These are phyloP conservation scores for Epsilonema sp. DNA, from an alignment of 2,888 invertebrate species.

Conservation along the genomic window DNA sequence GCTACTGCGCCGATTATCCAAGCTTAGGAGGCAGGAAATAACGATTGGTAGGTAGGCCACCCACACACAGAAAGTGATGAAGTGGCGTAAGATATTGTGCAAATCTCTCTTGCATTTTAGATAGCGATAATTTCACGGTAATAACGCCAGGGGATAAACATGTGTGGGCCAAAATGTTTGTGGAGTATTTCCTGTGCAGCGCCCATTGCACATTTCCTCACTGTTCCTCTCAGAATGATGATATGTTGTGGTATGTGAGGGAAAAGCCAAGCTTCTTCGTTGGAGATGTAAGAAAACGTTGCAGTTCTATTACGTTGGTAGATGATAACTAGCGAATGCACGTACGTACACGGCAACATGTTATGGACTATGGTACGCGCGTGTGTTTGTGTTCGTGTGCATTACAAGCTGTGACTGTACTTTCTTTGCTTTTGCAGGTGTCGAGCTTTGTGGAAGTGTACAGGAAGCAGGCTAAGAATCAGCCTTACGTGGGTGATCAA, in stretches of 20 bases:
- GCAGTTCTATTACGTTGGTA: no score
- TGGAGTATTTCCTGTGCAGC: conserved; percentile 9
- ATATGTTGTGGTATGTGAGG: conserved; percentile 29
- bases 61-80: no score
- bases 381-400: background rate
- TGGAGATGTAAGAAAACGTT: no score
- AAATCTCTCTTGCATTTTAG: no score
- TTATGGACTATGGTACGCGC: background rate
- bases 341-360: no score
- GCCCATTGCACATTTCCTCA: conserved; percentile 14
- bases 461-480: conserved; percentile 82
- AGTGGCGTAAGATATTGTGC: no score
- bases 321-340: no score
- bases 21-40: conserved; percentile 3
- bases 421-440: conserved; percentile 6
- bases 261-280: no score
- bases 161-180: conserved; percentile 10
- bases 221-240: conserved; percentile 22
- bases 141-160: conserved; percentile 8
- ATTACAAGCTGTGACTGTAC: background rate
- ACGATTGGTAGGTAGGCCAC: conserved; percentile 4
- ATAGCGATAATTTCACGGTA: conserved; percentile 10
- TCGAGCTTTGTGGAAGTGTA: conserved; percentile 79
- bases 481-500: conserved; percentile 72
- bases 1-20: conserved; percentile 1